Evolutionary conservation across 2,888 invertebrate genomes (phyloP).

Genomic region (Acleris sparsana): DNA sequence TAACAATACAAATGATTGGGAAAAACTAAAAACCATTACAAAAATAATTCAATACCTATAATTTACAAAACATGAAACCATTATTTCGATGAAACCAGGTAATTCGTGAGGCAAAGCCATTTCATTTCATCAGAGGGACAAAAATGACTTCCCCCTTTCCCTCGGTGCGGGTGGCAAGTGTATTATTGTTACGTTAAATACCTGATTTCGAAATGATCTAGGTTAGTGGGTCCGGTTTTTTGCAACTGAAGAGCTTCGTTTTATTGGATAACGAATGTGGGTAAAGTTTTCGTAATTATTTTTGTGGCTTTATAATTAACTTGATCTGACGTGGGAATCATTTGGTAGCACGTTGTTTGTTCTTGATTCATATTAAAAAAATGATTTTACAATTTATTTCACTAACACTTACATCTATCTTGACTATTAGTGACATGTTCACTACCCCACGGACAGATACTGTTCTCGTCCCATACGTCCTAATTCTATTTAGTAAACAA

Average conservation of each 20-base stretch:
- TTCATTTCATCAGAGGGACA: slow-evolving; percentile 22
- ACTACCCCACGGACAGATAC: no score
- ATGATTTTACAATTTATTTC: no score
- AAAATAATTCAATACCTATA: not conserved
- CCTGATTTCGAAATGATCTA: slow-evolving; percentile 47
- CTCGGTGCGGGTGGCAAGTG: slow-evolving; percentile 13
- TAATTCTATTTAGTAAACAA: no score
- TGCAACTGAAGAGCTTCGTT: slow-evolving; percentile 41
- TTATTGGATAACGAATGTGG: slow-evolving; percentile 42
- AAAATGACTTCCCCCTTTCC: slow-evolving; percentile 28
- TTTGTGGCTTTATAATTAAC: slow-evolving; percentile 16
- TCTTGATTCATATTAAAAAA: not conserved
- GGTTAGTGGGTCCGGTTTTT: slow-evolving; percentile 54
- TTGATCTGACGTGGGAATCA: slow-evolving; percentile 13
- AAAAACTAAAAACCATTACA: no score
- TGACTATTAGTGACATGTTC: no score
- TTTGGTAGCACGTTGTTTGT: not conserved
- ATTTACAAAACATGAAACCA: not conserved
- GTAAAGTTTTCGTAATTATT: slow-evolving; percentile 29
- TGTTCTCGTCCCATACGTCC: no score
- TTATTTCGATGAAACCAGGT: slow-evolving; percentile 7
- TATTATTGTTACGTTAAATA: slow-evolving; percentile 41
- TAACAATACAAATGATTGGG: no score
- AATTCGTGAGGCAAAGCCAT: slow-evolving; percentile 11
- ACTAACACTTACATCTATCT: no score